A percentile compares a stretch with the other conserved stretches of the same genome.
Conservation (phyloP, 2,797 vertebrate species). For the Spea hammondii region DNA sequence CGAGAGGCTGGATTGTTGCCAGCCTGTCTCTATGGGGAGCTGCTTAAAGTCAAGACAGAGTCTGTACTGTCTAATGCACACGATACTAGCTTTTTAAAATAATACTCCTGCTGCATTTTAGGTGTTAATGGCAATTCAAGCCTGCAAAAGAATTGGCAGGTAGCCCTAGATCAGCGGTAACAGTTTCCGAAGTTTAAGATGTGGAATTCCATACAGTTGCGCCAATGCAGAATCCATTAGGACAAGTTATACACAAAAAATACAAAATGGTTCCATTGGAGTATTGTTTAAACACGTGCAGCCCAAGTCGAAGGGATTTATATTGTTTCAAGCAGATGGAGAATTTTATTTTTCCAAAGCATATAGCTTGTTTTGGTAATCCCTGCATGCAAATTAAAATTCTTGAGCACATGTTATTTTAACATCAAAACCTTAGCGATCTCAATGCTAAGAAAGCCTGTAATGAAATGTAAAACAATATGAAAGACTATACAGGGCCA, state of each 20-base stretch:
- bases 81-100: neutral
- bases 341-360: neutral
- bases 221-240: slow-evolving; percentile 20
- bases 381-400: neutral
- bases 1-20: slow-evolving; percentile 34
- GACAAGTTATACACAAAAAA: neutral
- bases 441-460: neutral
- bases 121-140: slow-evolving; percentile 1
- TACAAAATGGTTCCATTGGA: neutral
- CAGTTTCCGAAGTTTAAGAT: neutral
- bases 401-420: neutral
- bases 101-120: slow-evolving; percentile 3
- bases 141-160: slow-evolving; percentile 6
- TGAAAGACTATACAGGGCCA: too few relatives aligned
- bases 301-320: neutral
- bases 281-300: neutral
- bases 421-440: neutral
- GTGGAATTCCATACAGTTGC: neutral
- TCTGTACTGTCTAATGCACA: slow-evolving; percentile 9
- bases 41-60: slow-evolving; percentile 1
- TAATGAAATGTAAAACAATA: too few relatives aligned
- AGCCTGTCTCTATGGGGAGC: slow-evolving; percentile 36
- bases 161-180: slow-evolving; percentile 15
- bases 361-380: neutral
- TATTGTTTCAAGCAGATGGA: slow-evolving; percentile 8